A percentile compares a stretch with the other conserved stretches of the same genome.
phyloP scores from a whole-genome alignment of 2,797 vertebrate species.

The Ptychobarbus kaznakovi region DNA sequence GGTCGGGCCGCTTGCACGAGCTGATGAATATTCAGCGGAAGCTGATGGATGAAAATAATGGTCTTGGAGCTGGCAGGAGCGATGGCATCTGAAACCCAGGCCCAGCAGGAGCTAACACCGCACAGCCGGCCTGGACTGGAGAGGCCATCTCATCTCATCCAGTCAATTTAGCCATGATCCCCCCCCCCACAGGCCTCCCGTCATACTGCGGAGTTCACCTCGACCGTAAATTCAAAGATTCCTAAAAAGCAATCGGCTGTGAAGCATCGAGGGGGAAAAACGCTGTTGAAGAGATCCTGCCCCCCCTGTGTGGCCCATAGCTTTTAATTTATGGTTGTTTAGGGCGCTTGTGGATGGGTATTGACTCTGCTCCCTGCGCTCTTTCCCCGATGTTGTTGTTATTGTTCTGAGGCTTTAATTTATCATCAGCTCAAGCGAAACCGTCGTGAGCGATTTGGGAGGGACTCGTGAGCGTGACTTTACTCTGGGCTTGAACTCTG shows the following conservation, averaged over 20 bases:
- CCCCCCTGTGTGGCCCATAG: slow-evolving; percentile 54
- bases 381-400: slow-evolving; percentile 56
- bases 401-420: slow-evolving; percentile 64
- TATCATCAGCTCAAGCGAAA: slow-evolving; percentile 61
- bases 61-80: slow-evolving; percentile 32
- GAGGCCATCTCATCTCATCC: slow-evolving; percentile 52
- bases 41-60: slow-evolving; percentile 56
- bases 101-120: slow-evolving; percentile 42
- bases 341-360: slow-evolving; percentile 55
- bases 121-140: slow-evolving; percentile 48
- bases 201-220: neutral
- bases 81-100: slow-evolving; percentile 43
- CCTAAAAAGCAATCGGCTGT: slow-evolving; percentile 57
- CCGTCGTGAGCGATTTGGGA: slow-evolving; percentile 48
- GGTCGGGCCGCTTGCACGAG: slow-evolving; percentile 46
- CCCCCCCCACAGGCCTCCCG: slow-evolving; percentile 28
- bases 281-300: slow-evolving; percentile 51
- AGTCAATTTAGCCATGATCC: slow-evolving; percentile 54
- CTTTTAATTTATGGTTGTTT: slow-evolving; percentile 61
- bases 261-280: slow-evolving; percentile 48
- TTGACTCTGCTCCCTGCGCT: slow-evolving; percentile 50
- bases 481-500: slow-evolving; percentile 58
- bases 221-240: slow-evolving; percentile 56
- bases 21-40: slow-evolving; percentile 64
- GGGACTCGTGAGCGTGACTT: slow-evolving; percentile 44